These are phyloP conservation scores for Clarias laeviceps DNA, from an alignment of 2,797 vertebrate genomes.

Conservation along the genomic window DNA sequence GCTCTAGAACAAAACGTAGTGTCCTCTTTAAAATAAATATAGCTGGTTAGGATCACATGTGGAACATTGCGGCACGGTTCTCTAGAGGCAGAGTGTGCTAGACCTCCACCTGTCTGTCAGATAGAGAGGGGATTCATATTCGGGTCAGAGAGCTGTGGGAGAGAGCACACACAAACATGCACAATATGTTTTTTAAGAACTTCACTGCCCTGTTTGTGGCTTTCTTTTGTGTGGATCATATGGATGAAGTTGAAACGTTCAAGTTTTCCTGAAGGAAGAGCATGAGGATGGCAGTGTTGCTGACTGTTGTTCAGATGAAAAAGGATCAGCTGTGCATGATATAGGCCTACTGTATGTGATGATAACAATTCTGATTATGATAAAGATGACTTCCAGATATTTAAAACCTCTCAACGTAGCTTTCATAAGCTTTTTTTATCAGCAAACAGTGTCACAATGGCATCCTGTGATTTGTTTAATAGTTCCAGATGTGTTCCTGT, in stretches of 20 bases:
- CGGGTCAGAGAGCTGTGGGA: constrained; percentile 74
- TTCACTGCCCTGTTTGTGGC: constrained; percentile 34
- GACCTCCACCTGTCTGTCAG: constrained; percentile 66
- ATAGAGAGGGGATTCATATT: constrained; percentile 67
- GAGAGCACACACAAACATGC: constrained; percentile 39
- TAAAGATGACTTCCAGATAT: neutral
- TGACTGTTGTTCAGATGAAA: constrained; percentile 7
- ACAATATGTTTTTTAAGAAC: constrained; percentile 21
- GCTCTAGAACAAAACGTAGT: constrained; percentile 42
- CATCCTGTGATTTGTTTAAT: constrained; percentile 9
- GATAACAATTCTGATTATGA: constrained; percentile 28
- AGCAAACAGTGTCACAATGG: neutral
- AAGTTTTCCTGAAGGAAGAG: constrained; percentile 1
- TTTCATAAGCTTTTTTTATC: neutral
- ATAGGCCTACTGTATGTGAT: constrained; percentile 9
- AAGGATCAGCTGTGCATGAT: constrained; percentile 14
- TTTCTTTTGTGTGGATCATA: neutral
- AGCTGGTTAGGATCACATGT: constrained; percentile 55
- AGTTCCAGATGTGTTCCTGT: constrained; percentile 4
- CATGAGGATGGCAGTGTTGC: constrained; percentile 3
- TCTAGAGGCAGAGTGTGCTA: constrained; percentile 59
- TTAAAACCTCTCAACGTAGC: neutral
- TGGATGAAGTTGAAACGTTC: neutral
- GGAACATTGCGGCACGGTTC: constrained; percentile 61
- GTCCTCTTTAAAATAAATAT: constrained; percentile 61